A percentile compares a stretch with the other conserved stretches of the same genome.
Evolutionary conservation across 2,888 invertebrate species (phyloP).

Genomic region (Drosophila hamatofila): DNA sequence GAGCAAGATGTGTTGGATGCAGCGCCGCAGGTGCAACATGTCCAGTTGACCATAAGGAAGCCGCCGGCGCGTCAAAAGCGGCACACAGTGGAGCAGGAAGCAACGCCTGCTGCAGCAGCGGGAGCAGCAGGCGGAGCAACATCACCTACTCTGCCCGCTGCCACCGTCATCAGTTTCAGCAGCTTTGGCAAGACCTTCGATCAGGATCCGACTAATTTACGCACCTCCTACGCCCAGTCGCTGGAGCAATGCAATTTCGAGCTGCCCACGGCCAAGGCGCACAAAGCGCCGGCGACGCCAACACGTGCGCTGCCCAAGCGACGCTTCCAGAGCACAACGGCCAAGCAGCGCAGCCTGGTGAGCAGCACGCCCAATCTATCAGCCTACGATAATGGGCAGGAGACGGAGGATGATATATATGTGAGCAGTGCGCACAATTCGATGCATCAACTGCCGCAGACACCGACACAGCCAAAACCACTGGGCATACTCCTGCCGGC

Average conservation of each 20-base stretch:
- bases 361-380: constrained; percentile 88
- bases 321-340: constrained; percentile 74
- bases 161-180: constrained; percentile 56
- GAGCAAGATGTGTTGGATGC: constrained; percentile 4
- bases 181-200: constrained; percentile 83
- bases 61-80: constrained; percentile 73
- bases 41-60: constrained; percentile 79
- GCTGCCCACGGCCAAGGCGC: constrained; percentile 56
- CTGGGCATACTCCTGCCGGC: constrained; percentile 83
- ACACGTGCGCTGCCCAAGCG: constrained; percentile 73
- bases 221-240: constrained; percentile 84
- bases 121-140: background rate
- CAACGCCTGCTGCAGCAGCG: background rate
- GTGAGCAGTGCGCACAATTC: constrained; percentile 88
- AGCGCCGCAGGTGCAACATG: constrained; percentile 73
- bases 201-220: constrained; percentile 84
- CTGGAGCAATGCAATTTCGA: constrained; percentile 85
- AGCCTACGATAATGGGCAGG: constrained; percentile 78
- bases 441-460: constrained; percentile 86
- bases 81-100: constrained; percentile 3
- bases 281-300: constrained; percentile 23
- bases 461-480: constrained; percentile 83
- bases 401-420: constrained; percentile 86
- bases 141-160: background rate
- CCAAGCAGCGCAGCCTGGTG: constrained; percentile 83